Conservation (phyloP, 2,797 vertebrate species). For the Arvicola amphibius region DNA sequence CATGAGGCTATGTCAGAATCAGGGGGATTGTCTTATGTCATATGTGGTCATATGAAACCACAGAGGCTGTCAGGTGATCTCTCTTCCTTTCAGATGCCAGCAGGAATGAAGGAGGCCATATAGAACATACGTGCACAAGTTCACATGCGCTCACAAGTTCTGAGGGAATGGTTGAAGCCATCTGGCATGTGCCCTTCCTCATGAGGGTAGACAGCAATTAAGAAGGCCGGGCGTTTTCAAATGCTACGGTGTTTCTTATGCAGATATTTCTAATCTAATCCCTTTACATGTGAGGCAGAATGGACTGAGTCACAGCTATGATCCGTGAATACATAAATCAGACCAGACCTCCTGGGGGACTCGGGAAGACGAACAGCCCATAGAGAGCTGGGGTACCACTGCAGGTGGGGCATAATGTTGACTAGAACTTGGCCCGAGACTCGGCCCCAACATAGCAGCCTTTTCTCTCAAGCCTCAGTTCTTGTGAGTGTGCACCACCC, state of each 20-base stretch:
- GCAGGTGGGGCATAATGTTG: not conserved
- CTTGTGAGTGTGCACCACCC: not conserved
- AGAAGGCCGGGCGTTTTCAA: not conserved
- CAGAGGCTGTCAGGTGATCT: not conserved
- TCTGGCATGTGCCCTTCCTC: not conserved
- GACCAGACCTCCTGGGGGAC: no score
- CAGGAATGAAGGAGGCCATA: not conserved
- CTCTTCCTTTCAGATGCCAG: not conserved
- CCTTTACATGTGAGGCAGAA: not conserved
- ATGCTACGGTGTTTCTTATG: not conserved
- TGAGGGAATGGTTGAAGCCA: not conserved
- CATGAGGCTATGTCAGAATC: not conserved
- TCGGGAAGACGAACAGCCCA: no score
- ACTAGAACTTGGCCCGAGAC: not conserved
- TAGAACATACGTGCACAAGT: no score
- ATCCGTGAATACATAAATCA: not conserved
- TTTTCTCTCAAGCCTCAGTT: not conserved
- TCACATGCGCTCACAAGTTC: not conserved
- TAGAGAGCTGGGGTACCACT: not conserved
- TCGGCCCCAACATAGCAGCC: rapidly evolving
- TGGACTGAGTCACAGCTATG: not conserved
- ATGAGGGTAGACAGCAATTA: not conserved
- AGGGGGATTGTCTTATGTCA: not conserved
- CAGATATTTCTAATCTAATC: not conserved
- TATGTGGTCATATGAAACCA: not conserved